Base-by-base conservation (phyloP, 2,797 vertebrate species). In the Dryobates pubescens region DNA sequence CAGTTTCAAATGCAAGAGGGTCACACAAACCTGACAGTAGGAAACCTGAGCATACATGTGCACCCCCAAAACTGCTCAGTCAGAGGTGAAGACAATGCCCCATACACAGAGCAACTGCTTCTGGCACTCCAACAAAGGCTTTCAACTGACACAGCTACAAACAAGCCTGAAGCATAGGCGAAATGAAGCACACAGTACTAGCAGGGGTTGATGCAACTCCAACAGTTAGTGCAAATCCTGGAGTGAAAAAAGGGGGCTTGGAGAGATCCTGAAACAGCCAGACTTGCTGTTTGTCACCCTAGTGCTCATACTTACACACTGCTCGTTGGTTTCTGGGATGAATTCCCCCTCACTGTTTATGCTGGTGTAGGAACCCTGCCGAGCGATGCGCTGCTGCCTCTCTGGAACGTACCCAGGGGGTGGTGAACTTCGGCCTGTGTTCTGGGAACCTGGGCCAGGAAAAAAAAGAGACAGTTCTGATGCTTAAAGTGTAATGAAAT, bases 261-360 rank as follows among this genome's bases (percentile, higher is more conserved):
- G 64, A 11, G 2, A 17, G 10, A 17, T 38, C 82, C 65, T 72
- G 18, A 8, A 20, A 10, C 4, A 32, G 51, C 10, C 4, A 32
- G 41, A 20, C 4, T 32, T 7, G 7, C 18, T 49, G 13, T 17
- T 30, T 14, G 7, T 3, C 54, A 5, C 2, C 7, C 15, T 4
- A 3, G 10, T 10, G n/a, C 13, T 56, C 11, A 10, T 96, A 99
- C 98, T 99, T 96, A 99, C 98, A 82, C 98, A 98, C 82, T 99
- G 99, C 89, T 99, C 99, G 18, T 93, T 98, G 96, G 98, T 99
- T 97, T 99, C 99, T 0, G 99, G 99, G 96, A 99, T 99, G 98
- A 99, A 99, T 95, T 99, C 99, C 2, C 99, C 99, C 94, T 99
- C 99, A 3, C 99, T 99, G 93, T 99, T 99, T 84, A 99, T 99